A percentile compares a stretch with the other conserved stretches of the same genome.
phyloP scores from a whole-genome alignment of 2,888 invertebrate species.

The Petrophora chlorosata region DNA sequence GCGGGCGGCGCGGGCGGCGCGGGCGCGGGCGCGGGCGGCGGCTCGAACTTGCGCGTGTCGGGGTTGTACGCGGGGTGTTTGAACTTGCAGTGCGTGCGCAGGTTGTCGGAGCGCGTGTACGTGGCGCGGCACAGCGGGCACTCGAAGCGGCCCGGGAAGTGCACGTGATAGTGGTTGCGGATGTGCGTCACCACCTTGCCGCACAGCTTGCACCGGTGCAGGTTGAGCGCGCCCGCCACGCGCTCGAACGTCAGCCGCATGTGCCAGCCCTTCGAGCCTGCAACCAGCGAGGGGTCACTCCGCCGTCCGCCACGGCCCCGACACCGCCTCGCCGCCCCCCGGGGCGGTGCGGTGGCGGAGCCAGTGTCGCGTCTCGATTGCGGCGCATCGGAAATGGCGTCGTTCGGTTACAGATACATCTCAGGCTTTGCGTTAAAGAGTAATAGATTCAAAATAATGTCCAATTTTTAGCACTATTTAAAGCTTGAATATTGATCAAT shows the following conservation, averaged over 20 bases:
- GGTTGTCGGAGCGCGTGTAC: slow-evolving; percentile 96
- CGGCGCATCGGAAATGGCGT: background rate
- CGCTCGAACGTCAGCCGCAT: slow-evolving; percentile 97
- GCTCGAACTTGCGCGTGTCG: slow-evolving; percentile 94
- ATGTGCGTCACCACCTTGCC: slow-evolving; percentile 97
- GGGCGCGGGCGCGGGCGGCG: slow-evolving; percentile 82
- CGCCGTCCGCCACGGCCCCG: slow-evolving; percentile 31
- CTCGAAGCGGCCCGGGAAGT: slow-evolving; percentile 96
- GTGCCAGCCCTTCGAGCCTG: slow-evolving; percentile 97
- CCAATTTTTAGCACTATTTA: slow-evolving; percentile 64
- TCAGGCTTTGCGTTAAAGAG: background rate
- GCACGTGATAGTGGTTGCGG: slow-evolving; percentile 97
- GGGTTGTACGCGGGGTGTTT: slow-evolving; percentile 94
- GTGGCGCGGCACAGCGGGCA: slow-evolving; percentile 95
- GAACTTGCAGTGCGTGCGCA: slow-evolving; percentile 96
- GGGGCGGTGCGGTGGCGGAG: background rate
- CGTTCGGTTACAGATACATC: background rate
- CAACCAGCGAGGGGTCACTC: slow-evolving; percentile 81
- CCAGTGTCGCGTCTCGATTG: background rate
- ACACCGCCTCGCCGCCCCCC: slow-evolving; percentile 18
- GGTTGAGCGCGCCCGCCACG: slow-evolving; percentile 95
- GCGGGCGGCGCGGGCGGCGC: slow-evolving; percentile 69
- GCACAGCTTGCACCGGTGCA: slow-evolving; percentile 96
- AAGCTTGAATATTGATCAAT: slow-evolving; percentile 62
- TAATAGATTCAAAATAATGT: slow-evolving; percentile 19